Base-by-base conservation (phyloP, 1,140 invertebrate species). In the Stratiolaelaps scimitus region DNA sequence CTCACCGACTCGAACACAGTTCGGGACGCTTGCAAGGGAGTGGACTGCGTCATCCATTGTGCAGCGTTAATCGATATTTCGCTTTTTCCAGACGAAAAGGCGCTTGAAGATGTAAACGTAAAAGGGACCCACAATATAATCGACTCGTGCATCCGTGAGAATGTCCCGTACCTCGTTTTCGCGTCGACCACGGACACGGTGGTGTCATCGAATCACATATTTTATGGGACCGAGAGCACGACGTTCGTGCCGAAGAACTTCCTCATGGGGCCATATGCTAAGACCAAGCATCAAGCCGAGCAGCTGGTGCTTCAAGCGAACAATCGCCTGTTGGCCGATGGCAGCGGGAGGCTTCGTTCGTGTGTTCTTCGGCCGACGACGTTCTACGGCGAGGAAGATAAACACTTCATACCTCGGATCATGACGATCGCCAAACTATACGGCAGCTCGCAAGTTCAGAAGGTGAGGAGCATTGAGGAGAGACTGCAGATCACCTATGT, bases 331-430 rank as follows among this genome's bases (percentile, higher is more conserved):
- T 72, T 81, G 40, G 66, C 71, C 0, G 78, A 81, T 72, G 81
- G 81, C 78, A 68, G 34, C 34, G 34, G 69, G 1, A 69, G 64
- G 43, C 70, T 86, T 28, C 74, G 74, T 26, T 84, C 84, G 2
- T 71, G 80, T 1, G 80, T 81, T 1, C 73, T 86, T 34, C 74
- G 84, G 45, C 81, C 83, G 20, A 81, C 82, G 4, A 72, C 83
- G 2, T 78, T 83, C 47, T 86, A 85, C 69, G 84, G 84, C 2
- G 84, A 85, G 72, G 77, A 80, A 45, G 84, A 86, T 71, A 75
- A 77, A 0, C 78, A 77, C 64, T 83, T 83, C 67, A 73, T 86
- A 0, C 79, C 80, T 0, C 68, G 72, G 30, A 72, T 80, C 17
- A 71, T 84, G 4, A 74, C 74, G 40, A 73, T 78, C 30, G 79